A percentile compares a stretch with the other conserved stretches of the same genome.
Evolutionary conservation across 1,140 invertebrate genomes (phyloP).

Genomic region (Drosophila bocqueti): DNA sequence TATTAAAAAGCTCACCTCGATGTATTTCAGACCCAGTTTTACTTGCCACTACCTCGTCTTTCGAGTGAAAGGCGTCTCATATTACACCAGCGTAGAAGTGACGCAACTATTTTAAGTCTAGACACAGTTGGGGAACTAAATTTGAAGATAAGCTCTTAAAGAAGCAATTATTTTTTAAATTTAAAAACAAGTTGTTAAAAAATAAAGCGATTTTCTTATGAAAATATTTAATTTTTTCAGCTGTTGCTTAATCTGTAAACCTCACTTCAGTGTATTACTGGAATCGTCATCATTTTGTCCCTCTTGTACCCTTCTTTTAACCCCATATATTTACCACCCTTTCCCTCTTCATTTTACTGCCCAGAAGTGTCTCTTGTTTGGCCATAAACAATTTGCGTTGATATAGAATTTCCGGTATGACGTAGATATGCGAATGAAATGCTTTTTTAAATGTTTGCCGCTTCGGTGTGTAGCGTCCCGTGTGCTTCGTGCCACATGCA

Average conservation of each 20-base stretch:
- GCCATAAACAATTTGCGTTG: slow-evolving; percentile 69
- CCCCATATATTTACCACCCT: slow-evolving; percentile 2
- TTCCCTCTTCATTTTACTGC: not conserved
- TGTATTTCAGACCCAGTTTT: slow-evolving; percentile 8
- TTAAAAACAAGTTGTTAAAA: too few species aligned
- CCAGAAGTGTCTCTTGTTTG: slow-evolving; percentile 24
- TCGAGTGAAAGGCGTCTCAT: slow-evolving; percentile 17
- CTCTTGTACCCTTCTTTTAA: not conserved
- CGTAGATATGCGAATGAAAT: slow-evolving; percentile 60
- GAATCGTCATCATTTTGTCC: not conserved
- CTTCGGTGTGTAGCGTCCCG: slow-evolving; percentile 34
- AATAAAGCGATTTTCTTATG: not conserved
- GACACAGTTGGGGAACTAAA: not conserved
- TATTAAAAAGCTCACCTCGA: slow-evolving; percentile 63
- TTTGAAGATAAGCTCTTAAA: not conserved
- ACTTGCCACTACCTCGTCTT: slow-evolving; percentile 20
- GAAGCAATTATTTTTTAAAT: not conserved
- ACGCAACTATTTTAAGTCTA: not conserved
- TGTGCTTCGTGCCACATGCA: slow-evolving; percentile 54
- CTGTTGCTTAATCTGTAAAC: not conserved
- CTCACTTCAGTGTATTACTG: slow-evolving; percentile 2
- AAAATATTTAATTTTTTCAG: not conserved
- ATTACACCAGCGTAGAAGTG: slow-evolving; percentile 13
- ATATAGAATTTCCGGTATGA: slow-evolving; percentile 71
- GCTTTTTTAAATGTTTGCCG: slow-evolving; percentile 67